Evolutionary conservation across 2,113 vertebrate genomes (phyloP), one percentile per base, ranked within the genome.

Genomic region (Hypanus sabinus): DNA sequence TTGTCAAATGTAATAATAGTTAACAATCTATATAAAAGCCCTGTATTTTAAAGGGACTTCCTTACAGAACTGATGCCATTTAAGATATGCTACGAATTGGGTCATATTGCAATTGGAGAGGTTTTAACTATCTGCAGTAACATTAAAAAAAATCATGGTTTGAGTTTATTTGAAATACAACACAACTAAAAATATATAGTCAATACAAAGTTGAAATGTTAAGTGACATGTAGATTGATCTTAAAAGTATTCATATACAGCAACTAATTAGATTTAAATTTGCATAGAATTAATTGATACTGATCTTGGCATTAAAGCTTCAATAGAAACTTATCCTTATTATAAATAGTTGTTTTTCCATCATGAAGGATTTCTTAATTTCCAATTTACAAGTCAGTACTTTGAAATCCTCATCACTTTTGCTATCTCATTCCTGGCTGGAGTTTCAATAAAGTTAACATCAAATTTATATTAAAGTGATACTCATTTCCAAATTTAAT

Each of bases 401-500:
- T 46, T 71, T 71, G 33, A 92, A 92, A 33, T 20, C 33, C 62
- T 68, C 36, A 16, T 36, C 33, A 46, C 76, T 22, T 38, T 81
- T 3, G 22, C 36, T 46, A 93, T 36, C 71, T 46, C 24, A 38
- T 73, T 73, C 36, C 91, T 24, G 22, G 33, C 12, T 92, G 68
- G 5, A 71, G 33, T 71, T 73, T 14, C 16, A 36, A 38, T 71
- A 71, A 92, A 70, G 18, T 70, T 70, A 70, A 70, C 68, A 70
- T 70, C 68, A 70, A 70, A 70, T 12, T 70, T 70, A 70, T 0
- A 73, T 20, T 73, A 5, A 73, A 22, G 38, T 9, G 27, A 20
- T 38, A 91, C 65, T 38, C 88, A 55, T 83, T 55, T 38, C 38
- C 22, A 91, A 70, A 92, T 92, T 92, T 87, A 60, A 55, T 88